Evolutionary conservation across 2,888 invertebrate species (phyloP).

Genomic region (Acrobasis repandana): DNA sequence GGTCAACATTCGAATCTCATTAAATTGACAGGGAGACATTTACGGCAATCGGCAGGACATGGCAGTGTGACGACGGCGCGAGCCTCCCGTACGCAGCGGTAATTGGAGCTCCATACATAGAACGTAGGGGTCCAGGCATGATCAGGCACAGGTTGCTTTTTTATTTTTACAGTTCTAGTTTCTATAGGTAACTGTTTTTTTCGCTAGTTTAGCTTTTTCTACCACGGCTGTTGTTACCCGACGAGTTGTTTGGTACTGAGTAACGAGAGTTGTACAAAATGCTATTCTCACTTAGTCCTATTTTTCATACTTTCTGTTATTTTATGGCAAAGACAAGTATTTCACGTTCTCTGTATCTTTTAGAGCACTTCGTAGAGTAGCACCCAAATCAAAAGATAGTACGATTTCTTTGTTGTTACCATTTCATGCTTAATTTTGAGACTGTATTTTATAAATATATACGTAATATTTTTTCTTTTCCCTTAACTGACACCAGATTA

Average conservation of each 20-base stretch:
- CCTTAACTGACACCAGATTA: neutral
- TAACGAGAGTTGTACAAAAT: too few relatives aligned
- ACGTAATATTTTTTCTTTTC: too few relatives aligned
- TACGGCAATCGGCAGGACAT: constrained; percentile 49
- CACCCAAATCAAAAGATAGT: too few relatives aligned
- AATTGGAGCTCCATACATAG: constrained; percentile 53
- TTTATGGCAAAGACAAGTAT: too few relatives aligned
- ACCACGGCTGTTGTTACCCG: constrained; percentile 2
- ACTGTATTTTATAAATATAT: too few relatives aligned
- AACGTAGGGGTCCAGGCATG: neutral
- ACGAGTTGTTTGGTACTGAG: too few relatives aligned
- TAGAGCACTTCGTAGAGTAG: too few relatives aligned
- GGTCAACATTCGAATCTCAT: constrained; percentile 48
- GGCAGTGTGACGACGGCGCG: constrained; percentile 53
- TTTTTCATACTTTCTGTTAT: too few relatives aligned
- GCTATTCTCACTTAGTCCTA: too few relatives aligned
- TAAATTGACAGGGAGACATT: constrained; percentile 57
- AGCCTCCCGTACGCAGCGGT: constrained; percentile 45
- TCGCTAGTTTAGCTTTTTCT: constrained; percentile 24
- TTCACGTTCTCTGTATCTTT: too few relatives aligned
- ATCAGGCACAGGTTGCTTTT: neutral
- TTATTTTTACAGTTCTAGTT: neutral
- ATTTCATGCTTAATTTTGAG: too few relatives aligned
- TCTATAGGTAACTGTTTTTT: neutral
- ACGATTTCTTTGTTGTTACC: too few relatives aligned